Evolutionary conservation across 2,797 vertebrate species (phyloP), one percentile per base, ranked within the genome.

Genomic region (Florisuga fusca): DNA sequence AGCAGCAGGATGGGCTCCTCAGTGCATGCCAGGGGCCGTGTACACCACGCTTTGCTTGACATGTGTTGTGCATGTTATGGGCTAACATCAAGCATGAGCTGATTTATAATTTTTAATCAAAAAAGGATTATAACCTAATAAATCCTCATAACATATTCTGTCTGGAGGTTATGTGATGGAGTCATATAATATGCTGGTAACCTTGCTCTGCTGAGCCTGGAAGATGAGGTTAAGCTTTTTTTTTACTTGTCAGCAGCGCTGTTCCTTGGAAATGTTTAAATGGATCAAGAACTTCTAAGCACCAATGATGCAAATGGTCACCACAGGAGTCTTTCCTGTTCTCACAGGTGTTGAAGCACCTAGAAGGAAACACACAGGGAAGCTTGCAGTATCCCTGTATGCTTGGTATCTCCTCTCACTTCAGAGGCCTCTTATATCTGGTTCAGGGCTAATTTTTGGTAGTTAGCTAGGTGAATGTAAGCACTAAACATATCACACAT

Each of bases 51-150:
- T 93, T 74, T 74, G 74, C 84, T 87, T 95, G 94, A 93, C 95
- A 93, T 71, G 91, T 94, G 94, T 95, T 89, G 54, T 77, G 90
- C 95, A 31, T 96, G 38, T 96, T 95, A 94, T 48, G 80, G 91
- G 95, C 94, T 97, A 94, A 96, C 94, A 88, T 94, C 95, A 96
- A 97, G 94, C 94, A 82, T 80, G 93, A 84, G 61, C 77, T 91
- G 95, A 95, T 96, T 95, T 96, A 96, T 94, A 76, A 94, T 94
- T 96, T 97, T 96, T 96, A 95, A 96, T 97, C 93, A 96, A 97
- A 96, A 96, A 93, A 74, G 95, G 95, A 97, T 97, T 97, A 96
- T 93, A 94, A 93, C 74, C 85, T 91, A 96, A 96, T 97, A 96
- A 94, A 94, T 94, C 74, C 77, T 91, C 94, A 95, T 94, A 94